Percentiles rank a stretch among this genome's conserved stretches.
Conservation (phyloP, 2,888 invertebrate species). For the Phasia obesa region DNA sequence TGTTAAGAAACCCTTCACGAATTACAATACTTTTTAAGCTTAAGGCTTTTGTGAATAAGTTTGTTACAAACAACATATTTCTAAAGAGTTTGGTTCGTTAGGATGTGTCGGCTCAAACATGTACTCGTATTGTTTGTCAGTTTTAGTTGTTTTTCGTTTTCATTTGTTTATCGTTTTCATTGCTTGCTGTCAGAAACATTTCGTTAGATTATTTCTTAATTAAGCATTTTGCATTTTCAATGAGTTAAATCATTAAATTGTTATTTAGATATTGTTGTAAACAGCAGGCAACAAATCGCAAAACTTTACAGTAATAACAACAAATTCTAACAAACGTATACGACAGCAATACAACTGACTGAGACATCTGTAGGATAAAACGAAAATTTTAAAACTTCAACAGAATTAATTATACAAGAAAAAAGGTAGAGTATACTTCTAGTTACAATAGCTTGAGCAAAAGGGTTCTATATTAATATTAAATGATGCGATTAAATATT, state of each 20-base stretch:
- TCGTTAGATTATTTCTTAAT: slow-evolving; percentile 59
- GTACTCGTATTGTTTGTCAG: background rate
- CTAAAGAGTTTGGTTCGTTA: too few relatives aligned
- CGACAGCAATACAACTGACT: background rate
- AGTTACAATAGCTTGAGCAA: background rate
- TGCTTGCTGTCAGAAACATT: slow-evolving; percentile 1
- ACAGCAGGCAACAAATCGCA: slow-evolving; percentile 30
- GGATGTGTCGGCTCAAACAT: background rate
- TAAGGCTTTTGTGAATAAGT: too few relatives aligned
- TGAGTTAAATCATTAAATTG: slow-evolving; percentile 64
- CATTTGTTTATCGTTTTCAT: background rate
- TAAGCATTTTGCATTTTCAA: slow-evolving; percentile 67
- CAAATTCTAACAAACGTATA: slow-evolving; percentile 28
- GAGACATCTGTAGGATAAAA: background rate
- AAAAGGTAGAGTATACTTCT: too few relatives aligned
- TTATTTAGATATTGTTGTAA: slow-evolving; percentile 63
- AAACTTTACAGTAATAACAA: slow-evolving; percentile 5
- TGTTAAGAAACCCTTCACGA: too few relatives aligned
- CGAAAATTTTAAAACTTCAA: background rate
- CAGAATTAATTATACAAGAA: background rate
- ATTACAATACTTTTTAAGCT: too few relatives aligned
- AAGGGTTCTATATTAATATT: background rate
- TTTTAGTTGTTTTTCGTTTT: slow-evolving; percentile 6
- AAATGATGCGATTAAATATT: background rate
- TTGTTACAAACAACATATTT: too few relatives aligned